Conservation (phyloP, 2,888 invertebrate genomes). For the Brachyopa scutellaris region DNA sequence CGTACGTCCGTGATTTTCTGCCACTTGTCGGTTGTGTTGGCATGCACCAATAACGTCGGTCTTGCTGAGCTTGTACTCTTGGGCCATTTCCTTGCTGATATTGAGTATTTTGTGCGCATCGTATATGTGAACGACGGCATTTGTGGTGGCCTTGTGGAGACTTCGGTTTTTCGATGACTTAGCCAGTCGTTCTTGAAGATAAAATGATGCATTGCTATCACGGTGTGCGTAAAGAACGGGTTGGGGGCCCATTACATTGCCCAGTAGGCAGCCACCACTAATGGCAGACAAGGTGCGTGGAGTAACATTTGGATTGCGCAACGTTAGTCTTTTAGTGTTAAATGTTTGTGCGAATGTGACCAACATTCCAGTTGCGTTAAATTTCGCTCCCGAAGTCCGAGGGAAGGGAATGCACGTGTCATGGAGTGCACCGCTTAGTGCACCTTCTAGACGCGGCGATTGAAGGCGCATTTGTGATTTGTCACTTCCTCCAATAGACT, state of each 20-base stretch:
- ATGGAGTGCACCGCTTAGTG: slow-evolving; percentile 79
- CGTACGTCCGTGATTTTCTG: slow-evolving; percentile 88
- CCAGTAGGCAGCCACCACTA: slow-evolving; percentile 82
- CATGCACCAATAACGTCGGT: slow-evolving; percentile 86
- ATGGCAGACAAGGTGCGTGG: slow-evolving; percentile 90
- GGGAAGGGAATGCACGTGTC: slow-evolving; percentile 97
- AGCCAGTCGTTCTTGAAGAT: slow-evolving; percentile 87
- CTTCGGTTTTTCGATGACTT: slow-evolving; percentile 81
- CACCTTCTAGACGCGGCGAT: slow-evolving; percentile 81
- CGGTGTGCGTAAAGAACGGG: slow-evolving; percentile 79
- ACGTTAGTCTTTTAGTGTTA: slow-evolving; percentile 86
- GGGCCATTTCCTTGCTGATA: slow-evolving; percentile 90
- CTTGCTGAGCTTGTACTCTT: slow-evolving; percentile 88
- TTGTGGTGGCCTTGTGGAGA: slow-evolving; percentile 77
- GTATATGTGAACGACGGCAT: slow-evolving; percentile 79
- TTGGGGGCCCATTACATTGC: slow-evolving; percentile 81
- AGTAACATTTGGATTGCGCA: slow-evolving; percentile 89
- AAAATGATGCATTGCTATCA: slow-evolving; percentile 88
- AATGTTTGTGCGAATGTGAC: slow-evolving; percentile 93
- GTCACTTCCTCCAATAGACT: slow-evolving; percentile 78
- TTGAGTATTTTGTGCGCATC: slow-evolving; percentile 86
- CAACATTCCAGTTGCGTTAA: slow-evolving; percentile 92
- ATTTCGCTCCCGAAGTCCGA: slow-evolving; percentile 95
- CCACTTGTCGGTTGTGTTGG: slow-evolving; percentile 89
- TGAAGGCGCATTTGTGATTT: slow-evolving; percentile 80